Evolutionary conservation across 2,113 vertebrate species (phyloP), one percentile per base, ranked within the genome.

Genomic region (Pelodiscus sinensis): DNA sequence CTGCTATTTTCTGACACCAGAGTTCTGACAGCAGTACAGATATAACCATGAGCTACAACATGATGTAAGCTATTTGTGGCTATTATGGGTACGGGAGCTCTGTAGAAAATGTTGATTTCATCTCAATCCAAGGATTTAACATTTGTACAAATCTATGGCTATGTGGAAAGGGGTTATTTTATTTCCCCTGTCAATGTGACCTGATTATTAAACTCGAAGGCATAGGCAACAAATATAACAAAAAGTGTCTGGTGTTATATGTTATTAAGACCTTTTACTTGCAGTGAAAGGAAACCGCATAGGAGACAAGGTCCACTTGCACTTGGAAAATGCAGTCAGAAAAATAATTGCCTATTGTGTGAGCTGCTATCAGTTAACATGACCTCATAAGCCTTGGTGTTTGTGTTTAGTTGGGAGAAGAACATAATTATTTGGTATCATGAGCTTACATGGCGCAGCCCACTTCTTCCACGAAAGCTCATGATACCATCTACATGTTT

Each of bases 21-120:
- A 83, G 51, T 91, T 95, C 93, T 89, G 79, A 92, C 71, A 95
- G 91, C 80, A 91, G 73, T 87, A 96, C 44, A 91, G 92, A 96
- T 95, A 95, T 91, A 85, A 79, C 82, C 82, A 80, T 58, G 81
- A 96, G 56, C 38, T 90, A 93, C 52, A 80, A 73, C 19, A 77
- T 56, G 79, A 92, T 93, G 91, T 86, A 93, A 92, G 89, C 54
- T 83, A 55, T 92, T 94, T 86, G 19, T 82, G 85, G 79, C 65
- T 52, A 31, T 54, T 95, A 55, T 52, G n/a, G 62, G 84, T 89
- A 86, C 44, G 83, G 60, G 68, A 94, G 50, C 22, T 29, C 85
- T 84, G 60, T 18, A 88, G 83, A 91, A 90, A 94, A 85, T 10
- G 10, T 2, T 82, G 81, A 81, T 84, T 92, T 93, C 87, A 89